Base-by-base conservation (phyloP, 2,888 invertebrate species). In the Platycnemis pennipes region DNA sequence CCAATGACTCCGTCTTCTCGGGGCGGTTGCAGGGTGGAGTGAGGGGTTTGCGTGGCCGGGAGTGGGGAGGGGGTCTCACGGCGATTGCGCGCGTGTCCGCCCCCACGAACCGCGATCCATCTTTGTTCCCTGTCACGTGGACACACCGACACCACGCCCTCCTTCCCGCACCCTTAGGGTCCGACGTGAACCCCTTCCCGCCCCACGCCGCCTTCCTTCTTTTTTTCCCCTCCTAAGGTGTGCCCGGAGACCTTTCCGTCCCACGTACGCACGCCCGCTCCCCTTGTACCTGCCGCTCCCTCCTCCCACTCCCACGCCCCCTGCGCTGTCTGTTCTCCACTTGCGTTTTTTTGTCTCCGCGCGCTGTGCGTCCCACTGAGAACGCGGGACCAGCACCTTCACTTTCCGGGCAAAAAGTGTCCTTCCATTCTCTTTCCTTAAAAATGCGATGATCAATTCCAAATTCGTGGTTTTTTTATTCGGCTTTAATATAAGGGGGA, bases 61-160 rank as follows among this genome's bases (percentile, higher is more conserved):
- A 16, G 88, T 8, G 42, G 86, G 45, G 45, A n/a, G 46, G 87
- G 56, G 37, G 89, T 49, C 44, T 87, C 87, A 89, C 89, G 89
- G 63, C 91, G 91, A 91, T 91, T 91, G 91, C 53, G 89, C 89
- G 89, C 89, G 89, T 91, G 91, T 91, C 91, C 63, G 63, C 63
- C 91, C 91, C 91, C 91, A 91, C 69, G 91, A 69, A 63, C 63
- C 91, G 69, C 91, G 91, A 91, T 91, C 91, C 91, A 91, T 91
- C 91, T 91, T 91, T 91, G 91, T 91, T 69, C 91, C 56, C 91
- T 91, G 91, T 91, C 91, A 69, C 91, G 63, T 91, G 69, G 91
- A 91, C 91, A 91, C 91, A 91, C 89, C 89, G 89, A 89, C 89
- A 89, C 91, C 91, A 91, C 91, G 91, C 91, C 91, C 91, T 89